Conservation (phyloP, 2,797 vertebrate species). For the Arctocebus calabarensis region DNA sequence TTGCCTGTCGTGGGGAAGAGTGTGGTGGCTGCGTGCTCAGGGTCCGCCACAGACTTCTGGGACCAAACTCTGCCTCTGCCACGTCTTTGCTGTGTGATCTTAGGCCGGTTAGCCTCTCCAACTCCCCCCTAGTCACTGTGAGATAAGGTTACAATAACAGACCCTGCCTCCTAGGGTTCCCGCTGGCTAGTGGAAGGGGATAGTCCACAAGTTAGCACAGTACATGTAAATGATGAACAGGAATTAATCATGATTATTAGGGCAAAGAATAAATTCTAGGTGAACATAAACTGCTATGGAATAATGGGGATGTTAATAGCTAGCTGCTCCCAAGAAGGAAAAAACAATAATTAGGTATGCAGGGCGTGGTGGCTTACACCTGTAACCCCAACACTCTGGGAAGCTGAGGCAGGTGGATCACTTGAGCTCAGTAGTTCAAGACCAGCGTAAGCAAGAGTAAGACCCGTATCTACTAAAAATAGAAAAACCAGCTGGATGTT, state of each 20-base stretch:
- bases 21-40: background rate
- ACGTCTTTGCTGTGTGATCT: background rate
- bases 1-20: fast-evolving
- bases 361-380: no score
- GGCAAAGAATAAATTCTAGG: background rate
- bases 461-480: no score
- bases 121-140: background rate
- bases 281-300: background rate
- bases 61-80: background rate
- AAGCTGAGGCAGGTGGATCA: no score
- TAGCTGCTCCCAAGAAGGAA: background rate
- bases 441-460: no score
- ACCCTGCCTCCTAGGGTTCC: background rate
- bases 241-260: background rate
- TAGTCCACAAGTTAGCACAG: background rate
- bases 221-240: background rate
- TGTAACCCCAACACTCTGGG: no score
- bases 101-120: background rate
- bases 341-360: background rate
- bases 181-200: background rate
- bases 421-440: no score
- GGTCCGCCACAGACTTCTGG: background rate
- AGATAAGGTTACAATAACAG: background rate
- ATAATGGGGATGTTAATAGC: background rate
- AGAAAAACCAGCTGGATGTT: no score